These are phyloP conservation scores for Platysternon megacephalum DNA, from an alignment of 2,113 vertebrate genomes.

Conservation along the genomic window DNA sequence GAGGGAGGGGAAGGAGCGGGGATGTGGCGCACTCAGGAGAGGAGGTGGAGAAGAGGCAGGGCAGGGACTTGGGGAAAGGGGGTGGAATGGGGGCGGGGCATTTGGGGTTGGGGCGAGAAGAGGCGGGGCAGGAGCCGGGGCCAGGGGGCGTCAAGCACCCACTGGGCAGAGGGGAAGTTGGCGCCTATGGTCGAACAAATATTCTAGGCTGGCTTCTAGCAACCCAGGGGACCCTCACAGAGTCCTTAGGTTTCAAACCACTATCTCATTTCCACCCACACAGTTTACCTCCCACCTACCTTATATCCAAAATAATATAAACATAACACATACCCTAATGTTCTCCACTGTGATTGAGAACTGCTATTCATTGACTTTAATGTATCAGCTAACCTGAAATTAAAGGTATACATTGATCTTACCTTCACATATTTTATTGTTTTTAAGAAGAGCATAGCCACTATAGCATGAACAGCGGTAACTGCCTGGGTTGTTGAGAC, in stretches of 20 bases:
- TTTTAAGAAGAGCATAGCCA: conserved; percentile 82
- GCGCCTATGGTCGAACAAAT: not conserved
- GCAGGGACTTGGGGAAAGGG: no score
- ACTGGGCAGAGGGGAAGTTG: no score
- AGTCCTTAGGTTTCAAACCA: not conserved
- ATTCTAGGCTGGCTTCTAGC: not conserved
- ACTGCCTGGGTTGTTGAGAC: conserved; percentile 90
- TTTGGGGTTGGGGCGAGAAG: no score
- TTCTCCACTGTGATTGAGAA: not conserved
- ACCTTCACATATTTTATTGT: conserved; percentile 87
- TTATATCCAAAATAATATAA: not conserved
- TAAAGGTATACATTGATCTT: conserved; percentile 46
- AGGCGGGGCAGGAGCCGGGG: no score
- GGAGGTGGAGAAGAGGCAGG: no score
- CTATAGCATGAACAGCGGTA: conserved; percentile 89
- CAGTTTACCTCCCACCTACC: not conserved
- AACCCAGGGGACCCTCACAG: not conserved
- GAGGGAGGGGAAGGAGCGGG: no score
- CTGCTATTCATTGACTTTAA: not conserved
- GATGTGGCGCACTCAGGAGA: no score
- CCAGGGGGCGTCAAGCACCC: no score
- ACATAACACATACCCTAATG: not conserved
- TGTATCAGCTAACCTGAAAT: not conserved
- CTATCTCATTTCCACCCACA: not conserved
- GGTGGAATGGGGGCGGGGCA: no score